A percentile compares a stretch with the other conserved stretches of the same genome.
Evolutionary conservation across 2,888 invertebrate species (phyloP).

Genomic region (Rhodophaea formosa): DNA sequence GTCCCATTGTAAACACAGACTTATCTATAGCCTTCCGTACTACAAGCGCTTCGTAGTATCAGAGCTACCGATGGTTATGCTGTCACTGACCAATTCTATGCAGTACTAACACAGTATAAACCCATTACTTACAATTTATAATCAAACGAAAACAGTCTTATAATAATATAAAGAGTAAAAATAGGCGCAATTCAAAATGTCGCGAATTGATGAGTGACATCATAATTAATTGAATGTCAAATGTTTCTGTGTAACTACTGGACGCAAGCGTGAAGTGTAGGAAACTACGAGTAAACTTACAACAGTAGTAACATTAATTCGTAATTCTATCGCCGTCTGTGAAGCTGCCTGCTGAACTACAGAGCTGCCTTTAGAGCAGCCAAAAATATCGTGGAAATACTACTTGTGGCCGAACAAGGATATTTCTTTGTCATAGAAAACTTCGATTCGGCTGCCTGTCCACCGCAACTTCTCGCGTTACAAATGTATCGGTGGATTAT

Average conservation of each 20-base stretch:
- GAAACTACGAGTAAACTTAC: constrained; percentile 49
- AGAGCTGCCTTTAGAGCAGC: too few species aligned
- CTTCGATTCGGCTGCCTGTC: too few species aligned
- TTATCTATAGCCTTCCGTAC: background rate
- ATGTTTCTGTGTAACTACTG: constrained; percentile 43
- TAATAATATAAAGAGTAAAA: constrained; percentile 37
- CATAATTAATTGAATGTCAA: constrained; percentile 28
- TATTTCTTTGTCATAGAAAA: too few species aligned
- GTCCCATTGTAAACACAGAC: constrained; percentile 3
- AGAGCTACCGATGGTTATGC: background rate
- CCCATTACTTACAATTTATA: constrained; percentile 17
- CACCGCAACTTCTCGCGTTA: too few species aligned
- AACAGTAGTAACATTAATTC: constrained; percentile 49
- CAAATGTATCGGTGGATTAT: too few species aligned
- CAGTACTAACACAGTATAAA: constrained; percentile 23
- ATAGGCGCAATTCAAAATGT: constrained; percentile 29
- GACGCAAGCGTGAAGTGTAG: constrained; percentile 62
- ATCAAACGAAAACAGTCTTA: constrained; percentile 44
- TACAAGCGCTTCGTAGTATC: background rate
- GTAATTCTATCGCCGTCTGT: constrained; percentile 21
- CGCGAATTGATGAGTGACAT: constrained; percentile 36
- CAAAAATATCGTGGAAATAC: too few species aligned
- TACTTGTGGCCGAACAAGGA: background rate
- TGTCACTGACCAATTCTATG: constrained; percentile 36
- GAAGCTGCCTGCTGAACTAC: background rate